Evolutionary conservation across 2,888 invertebrate species (phyloP), one percentile per base, ranked within the genome.

Genomic region (Chalcosyrphus nemorum): DNA sequence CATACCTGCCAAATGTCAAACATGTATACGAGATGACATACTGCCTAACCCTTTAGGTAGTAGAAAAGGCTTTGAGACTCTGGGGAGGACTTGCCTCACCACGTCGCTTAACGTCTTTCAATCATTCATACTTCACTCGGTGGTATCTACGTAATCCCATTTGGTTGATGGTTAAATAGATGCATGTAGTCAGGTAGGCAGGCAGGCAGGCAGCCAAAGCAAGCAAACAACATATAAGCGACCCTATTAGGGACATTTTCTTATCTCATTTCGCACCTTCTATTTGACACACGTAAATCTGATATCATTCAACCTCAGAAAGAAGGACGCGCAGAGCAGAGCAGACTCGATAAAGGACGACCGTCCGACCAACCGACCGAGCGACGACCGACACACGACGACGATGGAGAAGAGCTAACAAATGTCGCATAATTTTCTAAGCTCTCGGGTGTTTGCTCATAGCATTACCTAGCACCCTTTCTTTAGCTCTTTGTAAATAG

Each of bases 371-470:
- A 27, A 29, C 29, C 66, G 17, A 24, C 50, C 24, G 27, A 45
- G 29, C 43, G 27, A 9, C 21, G 19, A 52, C 41, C 47, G 29
- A 50, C 15, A 50, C 15, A 50, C 54, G 41, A n/a, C 24, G 32
- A 50, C 54, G 41, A n/a, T 32, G 32, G 68, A 66, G 27, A 63
- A 74, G 61, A 45, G 70, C 82, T 74, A 74, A 84, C 82, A 84
- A 78, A 84, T 84, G 82, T 74, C 82, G 78, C 82, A 84, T 84
- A 78, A 84, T 84, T 84, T 84, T 78, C 78, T 70, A 74, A 84
- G 82, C 59, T 80, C 56, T 74, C 74, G 68, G 78, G 68, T 84
- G 68, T 72, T 78, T 84, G 63, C 43, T 78, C 78, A 80, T 38
- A 57, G 68, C 80, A 84, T 72, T 84, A 68, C 61, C 50, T 6